These are phyloP conservation scores for Neolamprologus cancellatus DNA, from an alignment of 2,113 vertebrate genomes.

Conservation along the genomic window DNA sequence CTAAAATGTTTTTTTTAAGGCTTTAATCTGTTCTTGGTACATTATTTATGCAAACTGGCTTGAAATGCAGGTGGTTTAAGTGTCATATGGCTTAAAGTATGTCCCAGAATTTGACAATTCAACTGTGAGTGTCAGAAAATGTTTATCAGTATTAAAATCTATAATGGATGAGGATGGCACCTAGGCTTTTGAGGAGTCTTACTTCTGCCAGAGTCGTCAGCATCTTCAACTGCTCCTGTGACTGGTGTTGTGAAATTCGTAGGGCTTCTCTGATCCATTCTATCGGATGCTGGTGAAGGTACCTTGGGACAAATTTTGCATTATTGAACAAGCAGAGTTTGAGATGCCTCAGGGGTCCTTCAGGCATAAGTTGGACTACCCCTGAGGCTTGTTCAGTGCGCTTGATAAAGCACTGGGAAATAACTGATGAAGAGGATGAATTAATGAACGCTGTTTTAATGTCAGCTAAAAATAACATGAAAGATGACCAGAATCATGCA, in stretches of 20 bases:
- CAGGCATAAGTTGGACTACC: constrained; percentile 53
- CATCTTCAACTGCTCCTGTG: constrained; percentile 64
- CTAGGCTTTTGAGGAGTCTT: constrained; percentile 50
- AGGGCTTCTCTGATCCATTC: constrained; percentile 39
- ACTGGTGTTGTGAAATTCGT: constrained; percentile 38
- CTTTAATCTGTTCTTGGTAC: not conserved
- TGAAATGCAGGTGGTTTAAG: not conserved
- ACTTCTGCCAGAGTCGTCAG: constrained; percentile 82
- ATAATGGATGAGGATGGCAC: not conserved
- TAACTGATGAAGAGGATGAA: constrained; percentile 53
- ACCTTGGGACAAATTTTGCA: constrained; percentile 61
- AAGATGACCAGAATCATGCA: constrained; percentile 65
- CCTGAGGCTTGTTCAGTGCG: constrained; percentile 45
- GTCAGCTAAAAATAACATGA: constrained; percentile 67
- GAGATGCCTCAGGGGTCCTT: constrained; percentile 60
- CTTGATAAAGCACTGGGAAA: constrained; percentile 51
- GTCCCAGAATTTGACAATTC: not conserved
- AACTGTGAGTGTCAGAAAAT: not conserved
- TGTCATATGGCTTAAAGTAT: not conserved
- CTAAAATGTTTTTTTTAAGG: not conserved
- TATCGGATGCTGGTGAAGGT: constrained; percentile 29
- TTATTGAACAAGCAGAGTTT: constrained; percentile 66
- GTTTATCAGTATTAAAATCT: not conserved
- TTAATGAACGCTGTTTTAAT: constrained; percentile 61
- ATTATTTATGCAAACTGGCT: not conserved